phyloP scores from a whole-genome alignment of 2,797 vertebrate species.

The Sandelia bainsii region DNA sequence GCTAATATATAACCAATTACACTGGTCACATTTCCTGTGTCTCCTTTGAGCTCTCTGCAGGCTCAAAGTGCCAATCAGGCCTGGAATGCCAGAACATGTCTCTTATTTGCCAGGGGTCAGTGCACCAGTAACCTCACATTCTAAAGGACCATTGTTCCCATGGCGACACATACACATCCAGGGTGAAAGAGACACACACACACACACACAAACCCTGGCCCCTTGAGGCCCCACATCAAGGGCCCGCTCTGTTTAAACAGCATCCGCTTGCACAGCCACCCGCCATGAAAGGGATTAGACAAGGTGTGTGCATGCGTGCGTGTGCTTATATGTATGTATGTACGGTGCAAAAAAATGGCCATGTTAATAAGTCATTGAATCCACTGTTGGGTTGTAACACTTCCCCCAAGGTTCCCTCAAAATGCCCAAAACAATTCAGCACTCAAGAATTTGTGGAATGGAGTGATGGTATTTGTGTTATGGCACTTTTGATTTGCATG shows the following conservation, averaged over 20 bases:
- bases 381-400: background rate
- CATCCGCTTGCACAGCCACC: slow-evolving; percentile 83
- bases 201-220: slow-evolving; percentile 76
- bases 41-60: slow-evolving; percentile 84
- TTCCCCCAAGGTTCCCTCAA: background rate
- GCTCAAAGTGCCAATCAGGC: slow-evolving; percentile 89
- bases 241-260: slow-evolving; percentile 87
- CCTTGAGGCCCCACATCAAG: slow-evolving; percentile 85
- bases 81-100: slow-evolving; percentile 89
- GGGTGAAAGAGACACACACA: slow-evolving; percentile 66
- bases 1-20: slow-evolving; percentile 89
- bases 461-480: background rate
- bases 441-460: background rate
- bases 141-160: slow-evolving; percentile 89
- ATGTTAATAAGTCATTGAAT: slow-evolving; percentile 22
- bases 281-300: slow-evolving; percentile 85
- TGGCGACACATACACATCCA: slow-evolving; percentile 77
- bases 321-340: slow-evolving; percentile 36
- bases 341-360: slow-evolving; percentile 26
- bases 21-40: slow-evolving; percentile 88
- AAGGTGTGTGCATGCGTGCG: slow-evolving; percentile 71
- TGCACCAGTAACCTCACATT: slow-evolving; percentile 87
- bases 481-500: background rate
- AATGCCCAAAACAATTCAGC: background rate
- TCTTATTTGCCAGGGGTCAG: slow-evolving; percentile 89